Conservation (phyloP, 1,140 invertebrate genomes). For the Neomicropteryx cornuta region DNA sequence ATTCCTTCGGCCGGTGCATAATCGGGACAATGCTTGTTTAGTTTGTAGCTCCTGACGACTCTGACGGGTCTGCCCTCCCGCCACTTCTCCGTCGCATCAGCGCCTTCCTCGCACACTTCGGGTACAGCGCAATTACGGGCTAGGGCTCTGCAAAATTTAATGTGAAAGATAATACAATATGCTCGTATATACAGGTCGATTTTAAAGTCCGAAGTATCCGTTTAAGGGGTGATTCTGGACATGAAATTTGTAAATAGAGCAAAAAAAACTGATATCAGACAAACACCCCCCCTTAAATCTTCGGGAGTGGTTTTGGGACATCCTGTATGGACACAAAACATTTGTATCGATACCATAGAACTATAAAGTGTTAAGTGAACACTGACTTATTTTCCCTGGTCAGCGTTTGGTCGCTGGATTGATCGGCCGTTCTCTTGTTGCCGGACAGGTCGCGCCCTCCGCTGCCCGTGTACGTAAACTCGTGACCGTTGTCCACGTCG, state of each 20-base stretch:
- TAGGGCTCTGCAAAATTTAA: constrained; percentile 47
- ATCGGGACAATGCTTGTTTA: constrained; percentile 56
- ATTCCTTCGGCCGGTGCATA: constrained; percentile 69
- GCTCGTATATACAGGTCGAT: no score
- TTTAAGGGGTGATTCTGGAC: no score
- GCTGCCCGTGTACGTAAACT: constrained; percentile 77
- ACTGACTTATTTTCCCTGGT: constrained; percentile 65
- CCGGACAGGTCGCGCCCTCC: constrained; percentile 72
- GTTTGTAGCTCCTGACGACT: constrained; percentile 70
- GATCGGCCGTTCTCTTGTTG: constrained; percentile 71
- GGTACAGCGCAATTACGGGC: constrained; percentile 67
- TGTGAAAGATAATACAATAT: no score
- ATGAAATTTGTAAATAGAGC: no score
- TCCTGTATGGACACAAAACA: no score
- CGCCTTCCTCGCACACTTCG: constrained; percentile 52
- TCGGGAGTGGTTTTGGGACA: no score
- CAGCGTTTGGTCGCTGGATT: constrained; percentile 71
- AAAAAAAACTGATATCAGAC: no score
- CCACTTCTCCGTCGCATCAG: constrained; percentile 59
- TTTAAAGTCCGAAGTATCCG: no score
- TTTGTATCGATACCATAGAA: no score
- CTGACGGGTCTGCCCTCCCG: constrained; percentile 63
- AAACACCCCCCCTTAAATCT: no score
- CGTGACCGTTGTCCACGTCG: constrained; percentile 72
- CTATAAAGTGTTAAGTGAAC: no score